These are phyloP conservation scores for Myopa testacea DNA, from an alignment of 2,888 invertebrate genomes.

Conservation along the genomic window DNA sequence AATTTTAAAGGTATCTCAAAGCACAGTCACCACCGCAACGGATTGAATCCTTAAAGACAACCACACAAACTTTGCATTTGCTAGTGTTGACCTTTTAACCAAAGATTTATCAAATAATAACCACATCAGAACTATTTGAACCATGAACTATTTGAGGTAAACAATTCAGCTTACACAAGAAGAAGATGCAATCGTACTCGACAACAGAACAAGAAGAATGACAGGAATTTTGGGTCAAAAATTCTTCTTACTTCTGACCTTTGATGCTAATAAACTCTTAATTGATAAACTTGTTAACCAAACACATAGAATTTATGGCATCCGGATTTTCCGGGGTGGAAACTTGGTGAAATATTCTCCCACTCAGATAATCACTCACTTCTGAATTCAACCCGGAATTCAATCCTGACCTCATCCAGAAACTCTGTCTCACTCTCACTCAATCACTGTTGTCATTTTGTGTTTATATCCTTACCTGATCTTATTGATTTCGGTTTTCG, in stretches of 20 bases:
- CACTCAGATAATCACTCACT: neutral
- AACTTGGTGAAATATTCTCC: neutral
- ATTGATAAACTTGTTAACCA: constrained; percentile 22
- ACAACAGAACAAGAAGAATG: no score
- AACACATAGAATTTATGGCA: constrained; percentile 8
- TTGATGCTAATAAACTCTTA: constrained; percentile 17
- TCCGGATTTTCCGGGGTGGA: neutral
- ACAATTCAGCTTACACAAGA: neutral
- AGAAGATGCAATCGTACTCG: no score
- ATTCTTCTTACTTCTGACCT: neutral
- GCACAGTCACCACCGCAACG: neutral
- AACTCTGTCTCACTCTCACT: neutral
- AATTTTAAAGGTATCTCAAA: neutral
- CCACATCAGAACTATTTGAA: neutral
- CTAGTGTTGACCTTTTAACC: neutral
- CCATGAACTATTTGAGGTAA: neutral
- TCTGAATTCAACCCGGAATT: neutral
- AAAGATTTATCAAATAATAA: neutral
- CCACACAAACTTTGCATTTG: neutral
- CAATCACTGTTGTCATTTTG: neutral
- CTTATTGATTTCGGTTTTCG: neutral
- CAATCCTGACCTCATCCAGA: no score
- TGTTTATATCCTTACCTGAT: neutral
- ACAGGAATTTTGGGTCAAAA: no score
- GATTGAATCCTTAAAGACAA: no score